Evolutionary conservation across 2,113 vertebrate species (phyloP), one percentile per base, ranked within the genome.

Genomic region (Rissa tridactyla): DNA sequence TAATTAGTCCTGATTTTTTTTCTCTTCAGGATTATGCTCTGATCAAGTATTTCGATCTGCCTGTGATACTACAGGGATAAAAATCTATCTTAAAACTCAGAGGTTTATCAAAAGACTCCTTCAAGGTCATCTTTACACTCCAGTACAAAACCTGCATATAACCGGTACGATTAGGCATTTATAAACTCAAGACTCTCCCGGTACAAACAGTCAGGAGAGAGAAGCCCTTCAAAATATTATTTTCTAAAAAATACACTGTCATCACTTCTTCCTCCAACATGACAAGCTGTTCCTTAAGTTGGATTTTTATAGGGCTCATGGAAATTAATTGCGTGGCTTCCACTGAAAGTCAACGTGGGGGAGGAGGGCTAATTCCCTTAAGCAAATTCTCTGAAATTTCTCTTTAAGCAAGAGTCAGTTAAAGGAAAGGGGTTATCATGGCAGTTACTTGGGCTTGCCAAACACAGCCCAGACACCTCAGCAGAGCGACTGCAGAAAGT

Each of bases 91-190:
- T 22, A 92, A 85, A 95, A 88, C 80, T 76, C 57, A n/a, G 17
- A 87, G 61, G 47, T 90, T 91, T 90, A 75, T 84, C 86, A 92
- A 55, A 90, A 81, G 72, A 61, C 27, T 91, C 61, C 52, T 84
- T 75, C 90, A 96, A 96, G 92, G 86, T 86, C 92, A 87, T 61
- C 62, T 76, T 82, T n/a, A 70, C 65, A 86, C 51, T 79, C 72
- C 71, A 52, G 49, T 34, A 65, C 7, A 3, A 89, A 89, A 91
- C 3, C 34, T 25, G 44, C 52, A 76, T 23, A 47, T 75, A 86
- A 73, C 61, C 88, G 76, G 81, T 38, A 70, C 51, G 86, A 92
- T 86, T 68, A 93, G 49, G 40, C 65, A 73, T 55, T 81, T 88
- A 88, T 42, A 81, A 88, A 94, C 46, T 78, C 44, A 60, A 79